A percentile compares a stretch with the other conserved stretches of the same genome.
These are phyloP conservation scores for Drosophila nigromelanica DNA, from an alignment of 1,140 invertebrate species.

Conservation along the genomic window DNA sequence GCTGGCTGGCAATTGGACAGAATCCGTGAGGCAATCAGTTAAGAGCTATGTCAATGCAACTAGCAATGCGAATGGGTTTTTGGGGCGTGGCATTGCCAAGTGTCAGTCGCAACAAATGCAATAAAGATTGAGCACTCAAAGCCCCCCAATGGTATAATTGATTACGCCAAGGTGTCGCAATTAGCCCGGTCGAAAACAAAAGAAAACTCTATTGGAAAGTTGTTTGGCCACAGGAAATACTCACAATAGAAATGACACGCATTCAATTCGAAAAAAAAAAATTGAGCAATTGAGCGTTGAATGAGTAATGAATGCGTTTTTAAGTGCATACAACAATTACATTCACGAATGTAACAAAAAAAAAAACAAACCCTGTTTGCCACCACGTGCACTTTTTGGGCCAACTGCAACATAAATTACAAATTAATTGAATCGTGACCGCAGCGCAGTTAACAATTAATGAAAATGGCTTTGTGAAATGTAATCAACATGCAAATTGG, in stretches of 20 bases:
- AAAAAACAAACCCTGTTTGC: slow-evolving; percentile 2
- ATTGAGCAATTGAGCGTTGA: slow-evolving; percentile 33
- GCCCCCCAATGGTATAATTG: slow-evolving; percentile 52
- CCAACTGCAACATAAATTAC: slow-evolving; percentile 56
- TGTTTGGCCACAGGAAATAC: slow-evolving; percentile 34
- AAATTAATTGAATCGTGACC: slow-evolving; percentile 69
- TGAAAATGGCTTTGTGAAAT: slow-evolving; percentile 26
- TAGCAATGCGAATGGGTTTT: slow-evolving; percentile 2
- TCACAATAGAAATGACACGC: slow-evolving; percentile 25
- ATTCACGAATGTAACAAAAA: slow-evolving; percentile 21
- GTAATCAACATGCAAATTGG: slow-evolving; percentile 75
- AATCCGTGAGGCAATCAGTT: slow-evolving; percentile 29
- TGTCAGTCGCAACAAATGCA: slow-evolving; percentile 61
- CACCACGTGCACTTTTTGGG: slow-evolving; percentile 12
- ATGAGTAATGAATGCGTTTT: slow-evolving; percentile 32
- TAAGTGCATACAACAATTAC: slow-evolving; percentile 48
- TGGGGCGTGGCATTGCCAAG: slow-evolving; percentile 42
- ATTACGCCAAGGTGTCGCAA: slow-evolving; percentile 52
- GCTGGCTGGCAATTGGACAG: no score
- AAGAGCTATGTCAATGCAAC: slow-evolving; percentile 72
- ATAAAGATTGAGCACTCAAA: slow-evolving; percentile 61
- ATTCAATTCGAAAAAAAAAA: slow-evolving; percentile 16
- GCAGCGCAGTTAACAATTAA: slow-evolving; percentile 4
- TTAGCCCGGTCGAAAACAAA: slow-evolving; percentile 52
- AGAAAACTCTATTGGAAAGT: slow-evolving; percentile 62